A percentile compares a stretch with the other conserved stretches of the same genome.
phyloP scores from a whole-genome alignment of 23 tunicate species.

The Trididemnum clinides region DNA sequence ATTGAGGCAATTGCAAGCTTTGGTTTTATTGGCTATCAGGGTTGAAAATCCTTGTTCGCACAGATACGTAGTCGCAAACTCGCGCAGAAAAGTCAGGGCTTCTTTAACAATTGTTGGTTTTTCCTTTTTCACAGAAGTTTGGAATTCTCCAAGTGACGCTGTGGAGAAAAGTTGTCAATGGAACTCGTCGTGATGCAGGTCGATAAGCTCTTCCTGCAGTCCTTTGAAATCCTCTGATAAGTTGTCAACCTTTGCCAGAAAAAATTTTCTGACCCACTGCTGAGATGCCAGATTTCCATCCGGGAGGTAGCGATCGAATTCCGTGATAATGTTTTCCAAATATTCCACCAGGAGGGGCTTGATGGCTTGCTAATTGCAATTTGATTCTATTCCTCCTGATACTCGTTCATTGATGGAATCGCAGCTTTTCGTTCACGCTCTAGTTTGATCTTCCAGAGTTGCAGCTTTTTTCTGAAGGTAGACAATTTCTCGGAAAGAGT shows the following conservation, averaged over 20 bases:
- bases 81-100: slow-evolving; percentile 48
- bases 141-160: slow-evolving; percentile 56
- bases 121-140: slow-evolving; percentile 47
- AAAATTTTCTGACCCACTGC: background rate
- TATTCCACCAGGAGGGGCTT: slow-evolving; percentile 40
- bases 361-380: too few species aligned
- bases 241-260: too few species aligned
- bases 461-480: slow-evolving; percentile 62
- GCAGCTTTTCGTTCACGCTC: slow-evolving; percentile 43
- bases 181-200: too few species aligned
- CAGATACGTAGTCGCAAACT: slow-evolving; percentile 43
- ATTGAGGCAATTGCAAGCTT: too few species aligned
- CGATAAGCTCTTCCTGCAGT: too few species aligned
- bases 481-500: slow-evolving; percentile 39
- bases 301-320: too few species aligned
- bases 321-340: slow-evolving; percentile 50
- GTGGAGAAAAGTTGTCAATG: slow-evolving; percentile 56
- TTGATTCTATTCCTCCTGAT: too few species aligned
- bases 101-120: slow-evolving; percentile 26
- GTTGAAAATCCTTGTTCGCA: slow-evolving; percentile 35
- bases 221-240: too few species aligned
- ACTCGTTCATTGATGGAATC: too few species aligned
- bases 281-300: background rate
- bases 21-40: slow-evolving; percentile 15
- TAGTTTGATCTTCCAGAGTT: slow-evolving; percentile 53